Evolutionary conservation across 1,140 invertebrate species (phyloP), one percentile per base, ranked within the genome.

Genomic region (Prorops nasuta): DNA sequence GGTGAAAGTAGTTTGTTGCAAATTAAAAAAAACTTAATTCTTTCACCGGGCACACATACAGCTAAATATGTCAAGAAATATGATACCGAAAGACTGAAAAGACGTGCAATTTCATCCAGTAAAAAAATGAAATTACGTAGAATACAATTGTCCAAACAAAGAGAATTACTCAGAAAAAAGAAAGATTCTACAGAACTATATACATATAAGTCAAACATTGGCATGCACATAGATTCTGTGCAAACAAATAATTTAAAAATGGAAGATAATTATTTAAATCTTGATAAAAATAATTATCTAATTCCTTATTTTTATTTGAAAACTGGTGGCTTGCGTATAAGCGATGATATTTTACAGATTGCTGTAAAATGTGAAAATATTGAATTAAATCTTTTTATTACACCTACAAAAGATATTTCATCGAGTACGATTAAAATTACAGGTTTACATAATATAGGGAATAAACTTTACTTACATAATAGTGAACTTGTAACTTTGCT

Each of bases 1-100:
- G 57, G 52, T 14, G 57, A 52, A 34, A 22, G 37, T 20, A 51
- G 51, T 45, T 45, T 28, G 4, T 18, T 22, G 18, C 10, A 43
- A 42, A 36, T 53, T 16, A 10, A 14, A 15, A 24, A 28, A 38
- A 20, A n/a, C 9, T 42, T 49, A 14, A 43, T 37, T 43, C 3
- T 48, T 1, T 51, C 43, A 12, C 44, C 46, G 1, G 51, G 44
- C 2, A 38, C 37, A 31, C n/a, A n/a, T n/a, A n/a, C n/a, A n/a
- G n/a, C n/a, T n/a, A n/a, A 38, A 17, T 31, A 46, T 39, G 6
- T 20, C 14, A 17, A 20, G 3, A 38, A 46, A 36, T 8, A 15
- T 9, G 44, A 37, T 19, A 37, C 3, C 3, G 18, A 17, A 6
- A 14, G 12, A 6, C 18, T 28, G 14, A 16, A 37, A 28, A 36